phyloP scores from a whole-genome alignment of 2,113 vertebrate genomes.

The Sinocyclocheilus grahami region DNA sequence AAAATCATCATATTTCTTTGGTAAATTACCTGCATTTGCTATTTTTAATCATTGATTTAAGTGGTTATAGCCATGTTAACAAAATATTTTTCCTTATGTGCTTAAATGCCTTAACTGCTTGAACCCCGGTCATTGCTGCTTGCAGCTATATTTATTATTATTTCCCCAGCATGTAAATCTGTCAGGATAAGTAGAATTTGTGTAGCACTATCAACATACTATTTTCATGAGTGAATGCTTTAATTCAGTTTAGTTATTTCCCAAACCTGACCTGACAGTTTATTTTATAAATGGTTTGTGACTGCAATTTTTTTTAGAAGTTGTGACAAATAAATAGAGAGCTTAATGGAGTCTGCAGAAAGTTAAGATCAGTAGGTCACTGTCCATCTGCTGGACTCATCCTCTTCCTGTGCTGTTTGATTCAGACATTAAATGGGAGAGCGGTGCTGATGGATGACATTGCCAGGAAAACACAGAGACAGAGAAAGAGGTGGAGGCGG shows the following conservation, averaged over 20 bases:
- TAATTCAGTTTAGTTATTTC: neutral
- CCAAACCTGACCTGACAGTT: neutral
- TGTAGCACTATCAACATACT: too few species aligned
- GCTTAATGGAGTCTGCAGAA: neutral
- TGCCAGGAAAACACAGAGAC: neutral
- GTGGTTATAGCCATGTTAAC: too few species aligned
- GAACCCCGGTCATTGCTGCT: too few species aligned
- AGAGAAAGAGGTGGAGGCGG: neutral
- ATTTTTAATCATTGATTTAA: too few species aligned
- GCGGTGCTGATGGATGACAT: neutral
- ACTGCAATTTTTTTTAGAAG: too few species aligned
- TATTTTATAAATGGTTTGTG: neutral
- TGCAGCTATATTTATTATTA: too few species aligned
- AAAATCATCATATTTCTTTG: too few species aligned
- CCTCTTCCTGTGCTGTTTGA: constrained; percentile 35
- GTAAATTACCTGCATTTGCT: too few species aligned
- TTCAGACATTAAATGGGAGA: neutral
- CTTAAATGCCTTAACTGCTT: too few species aligned
- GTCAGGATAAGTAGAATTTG: too few species aligned
- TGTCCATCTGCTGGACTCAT: constrained; percentile 36
- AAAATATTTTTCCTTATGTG: too few species aligned
- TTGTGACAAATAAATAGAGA: constrained; percentile 11
- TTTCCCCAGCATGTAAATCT: too few species aligned
- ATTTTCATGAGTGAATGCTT: neutral
- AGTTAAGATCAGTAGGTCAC: constrained; percentile 21